These are phyloP conservation scores for Tamias sibiricus DNA, from an alignment of 2,113 vertebrate species.

Conservation along the genomic window DNA sequence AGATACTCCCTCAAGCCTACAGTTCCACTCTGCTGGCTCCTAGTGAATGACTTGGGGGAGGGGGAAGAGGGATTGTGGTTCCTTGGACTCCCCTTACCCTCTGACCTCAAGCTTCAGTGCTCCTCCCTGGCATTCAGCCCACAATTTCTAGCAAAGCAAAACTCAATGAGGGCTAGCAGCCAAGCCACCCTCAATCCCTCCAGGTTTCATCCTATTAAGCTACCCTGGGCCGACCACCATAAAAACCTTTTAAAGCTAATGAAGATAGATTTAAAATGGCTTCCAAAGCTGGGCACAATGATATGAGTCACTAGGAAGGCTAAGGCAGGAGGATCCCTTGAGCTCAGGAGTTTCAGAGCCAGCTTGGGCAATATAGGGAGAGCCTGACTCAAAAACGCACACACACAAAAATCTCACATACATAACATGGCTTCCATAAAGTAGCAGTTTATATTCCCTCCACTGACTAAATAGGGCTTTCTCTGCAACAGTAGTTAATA, in stretches of 20 bases:
- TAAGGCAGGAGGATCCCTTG: not conserved
- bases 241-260: not conserved
- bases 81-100: not conserved
- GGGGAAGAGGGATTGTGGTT: not conserved
- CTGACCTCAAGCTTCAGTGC: not conserved
- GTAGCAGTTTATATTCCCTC: not conserved
- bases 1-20: not conserved
- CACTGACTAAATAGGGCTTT: not conserved
- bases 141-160: not conserved
- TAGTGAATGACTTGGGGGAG: not conserved
- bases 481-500: slow-evolving; percentile 46
- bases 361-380: not conserved
- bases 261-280: slow-evolving; percentile 21
- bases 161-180: not conserved
- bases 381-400: not conserved
- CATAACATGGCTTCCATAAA: slow-evolving; percentile 8
- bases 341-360: not conserved
- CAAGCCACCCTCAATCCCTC: not conserved
- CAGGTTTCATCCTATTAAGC: not conserved
- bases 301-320: not conserved
- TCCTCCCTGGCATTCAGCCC: not conserved
- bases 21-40: not conserved
- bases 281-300: not conserved
- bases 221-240: not conserved
- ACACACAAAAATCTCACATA: not conserved